Evolutionary conservation across 1,140 invertebrate species (phyloP), one percentile per base, ranked within the genome.

Genomic region (Hirudo medicinalis): DNA sequence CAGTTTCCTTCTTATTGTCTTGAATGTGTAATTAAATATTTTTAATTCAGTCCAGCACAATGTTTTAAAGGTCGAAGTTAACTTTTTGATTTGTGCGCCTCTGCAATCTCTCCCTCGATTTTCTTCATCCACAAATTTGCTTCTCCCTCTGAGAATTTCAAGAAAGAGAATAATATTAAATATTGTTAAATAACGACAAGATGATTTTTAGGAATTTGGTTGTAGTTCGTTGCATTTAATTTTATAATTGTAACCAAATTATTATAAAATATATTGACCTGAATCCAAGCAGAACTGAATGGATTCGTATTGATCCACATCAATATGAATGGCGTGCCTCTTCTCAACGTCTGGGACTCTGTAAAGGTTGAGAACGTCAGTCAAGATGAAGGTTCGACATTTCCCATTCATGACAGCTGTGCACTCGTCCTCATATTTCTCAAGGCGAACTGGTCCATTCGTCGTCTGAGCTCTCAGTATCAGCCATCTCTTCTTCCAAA

Each of bases 231-330:
- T 36, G 32, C 6, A 36, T 36, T 36, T 36, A 2, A 36, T 36
- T 36, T 36, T 36, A 36, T 6, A 49, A 49, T 49, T 49, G 43
- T 17, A 49, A 49, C 15, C 43, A 49, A 63, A 63, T 57, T 57
- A n/a, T 25, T n/a, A 22, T 11, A 22, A 63, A 60, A 60, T 60
- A 4, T 67, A 27, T 43, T 49, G 13, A 70, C 69, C 69, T 25
- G 69, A 70, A n/a, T 70, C 69, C n/a, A 49, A 19, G 69, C 43
- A 70, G 22, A 70, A 70, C 69, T 70, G 69, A 54, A 70, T 54
- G 19, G 69, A 25, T 54, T 70, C 43, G 43, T 54, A 54, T 20
- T 49, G 22, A 70, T 53, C 69, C 36, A 25, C 32, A 49, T 27
- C 20, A 0, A 70, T 25, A 25, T 25, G 49, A 49, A 70, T 70